Conservation (phyloP, 2,888 invertebrate species). For the Hecatera dysodea region DNA sequence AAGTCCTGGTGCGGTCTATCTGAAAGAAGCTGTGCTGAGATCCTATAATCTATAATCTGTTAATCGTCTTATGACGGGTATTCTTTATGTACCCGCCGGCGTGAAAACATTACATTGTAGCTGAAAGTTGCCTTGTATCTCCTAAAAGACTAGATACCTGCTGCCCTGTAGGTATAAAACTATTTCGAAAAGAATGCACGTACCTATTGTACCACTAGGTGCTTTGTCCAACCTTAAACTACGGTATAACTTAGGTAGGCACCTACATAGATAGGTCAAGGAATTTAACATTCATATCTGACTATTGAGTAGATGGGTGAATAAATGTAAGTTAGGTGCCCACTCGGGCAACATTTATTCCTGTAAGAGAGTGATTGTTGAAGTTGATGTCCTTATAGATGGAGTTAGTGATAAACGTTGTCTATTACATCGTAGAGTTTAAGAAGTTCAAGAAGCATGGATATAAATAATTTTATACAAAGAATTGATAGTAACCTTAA, state of each 20-base stretch:
- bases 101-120: conserved; percentile 46
- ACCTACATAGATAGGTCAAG: conserved; percentile 51
- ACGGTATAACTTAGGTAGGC: conserved; percentile 51
- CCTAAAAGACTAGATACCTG: conserved; percentile 63
- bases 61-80: conserved; percentile 28
- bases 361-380: conserved; percentile 61
- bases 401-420: conserved; percentile 62
- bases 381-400: conserved; percentile 57
- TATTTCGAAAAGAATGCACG: conserved; percentile 44
- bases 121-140: conserved; percentile 67
- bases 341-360: conserved; percentile 48
- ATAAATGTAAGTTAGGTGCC: conserved; percentile 36
- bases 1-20: conserved; percentile 44
- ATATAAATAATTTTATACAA: conserved; percentile 77
- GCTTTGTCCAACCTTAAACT: conserved; percentile 60
- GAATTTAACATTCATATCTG: conserved; percentile 58
- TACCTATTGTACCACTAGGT: conserved; percentile 48
- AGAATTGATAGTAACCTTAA: conserved; percentile 76
- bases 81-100: conserved; percentile 42
- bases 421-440: conserved; percentile 66
- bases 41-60: conserved; percentile 36
- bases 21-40: conserved; percentile 52
- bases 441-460: conserved; percentile 67
- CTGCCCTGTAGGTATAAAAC: conserved; percentile 55
- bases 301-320: conserved; percentile 38